Conservation (phyloP, 2,888 invertebrate genomes). For the Watsonalla cultraria region DNA sequence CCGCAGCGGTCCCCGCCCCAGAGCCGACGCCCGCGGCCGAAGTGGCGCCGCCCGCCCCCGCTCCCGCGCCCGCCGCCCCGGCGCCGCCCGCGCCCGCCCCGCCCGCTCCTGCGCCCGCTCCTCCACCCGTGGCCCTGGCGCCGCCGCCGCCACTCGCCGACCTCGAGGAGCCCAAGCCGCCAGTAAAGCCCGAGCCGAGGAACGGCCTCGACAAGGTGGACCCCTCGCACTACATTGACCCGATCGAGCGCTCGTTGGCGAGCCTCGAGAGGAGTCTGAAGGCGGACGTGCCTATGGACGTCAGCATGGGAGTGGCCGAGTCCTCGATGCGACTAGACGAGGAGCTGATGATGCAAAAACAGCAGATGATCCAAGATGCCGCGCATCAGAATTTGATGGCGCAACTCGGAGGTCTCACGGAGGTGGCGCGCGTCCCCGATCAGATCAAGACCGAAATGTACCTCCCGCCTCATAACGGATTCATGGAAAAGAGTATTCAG, state of each 20-base stretch:
- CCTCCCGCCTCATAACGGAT: conserved; percentile 64
- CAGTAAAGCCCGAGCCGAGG: conserved; percentile 50
- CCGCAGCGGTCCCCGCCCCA: conserved; percentile 36
- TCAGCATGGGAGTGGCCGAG: conserved; percentile 68
- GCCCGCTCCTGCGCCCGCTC: conserved; percentile 17
- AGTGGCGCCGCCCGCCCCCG: conserved; percentile 25
- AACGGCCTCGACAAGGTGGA: conserved; percentile 69
- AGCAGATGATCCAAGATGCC: conserved; percentile 52
- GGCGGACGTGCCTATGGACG: conserved; percentile 77
- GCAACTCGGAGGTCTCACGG: conserved; percentile 61
- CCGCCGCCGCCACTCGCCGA: conserved; percentile 25
- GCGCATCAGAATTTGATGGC: conserved; percentile 68
- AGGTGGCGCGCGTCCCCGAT: conserved; percentile 58
- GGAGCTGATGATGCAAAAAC: conserved; percentile 65
- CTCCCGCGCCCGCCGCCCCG: conserved; percentile 10
- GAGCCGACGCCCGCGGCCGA: conserved; percentile 39
- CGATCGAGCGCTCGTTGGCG: conserved; percentile 84
- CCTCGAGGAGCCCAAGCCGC: conserved; percentile 39
- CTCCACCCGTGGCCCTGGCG: conserved; percentile 36
- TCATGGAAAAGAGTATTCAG: conserved; percentile 51
- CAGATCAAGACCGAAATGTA: conserved; percentile 62
- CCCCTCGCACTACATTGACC: conserved; percentile 78
- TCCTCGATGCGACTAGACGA: conserved; percentile 70
- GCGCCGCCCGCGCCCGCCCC: conserved; percentile 31
- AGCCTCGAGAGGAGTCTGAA: conserved; percentile 82